phyloP scores from a whole-genome alignment of 2,888 invertebrate species.

The Petrolisthes manimaculis region DNA sequence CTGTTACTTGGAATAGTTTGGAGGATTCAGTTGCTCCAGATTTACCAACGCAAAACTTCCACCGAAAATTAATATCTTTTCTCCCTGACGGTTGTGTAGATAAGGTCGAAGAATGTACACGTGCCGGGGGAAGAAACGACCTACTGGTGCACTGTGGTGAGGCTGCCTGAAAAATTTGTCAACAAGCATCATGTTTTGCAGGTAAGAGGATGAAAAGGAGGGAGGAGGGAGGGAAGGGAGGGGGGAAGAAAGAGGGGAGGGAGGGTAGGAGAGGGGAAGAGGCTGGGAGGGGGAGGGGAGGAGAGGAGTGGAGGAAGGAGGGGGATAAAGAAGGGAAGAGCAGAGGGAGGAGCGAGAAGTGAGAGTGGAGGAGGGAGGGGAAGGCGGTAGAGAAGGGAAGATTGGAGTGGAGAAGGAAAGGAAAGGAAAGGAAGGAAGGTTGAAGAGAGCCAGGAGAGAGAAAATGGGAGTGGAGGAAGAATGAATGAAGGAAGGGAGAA shows the following conservation, averaged over 20 bases:
- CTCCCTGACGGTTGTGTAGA: conserved; percentile 68
- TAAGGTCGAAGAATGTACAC: conserved; percentile 77
- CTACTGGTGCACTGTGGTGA: conserved; percentile 94
- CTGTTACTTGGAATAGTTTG: too few species aligned
- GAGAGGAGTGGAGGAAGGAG: neutral
- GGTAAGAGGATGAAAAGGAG: conserved; percentile 69
- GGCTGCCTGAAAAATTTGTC: conserved; percentile 79
- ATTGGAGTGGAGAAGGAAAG: neutral
- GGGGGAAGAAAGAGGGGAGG: neutral
- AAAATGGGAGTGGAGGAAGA: neutral
- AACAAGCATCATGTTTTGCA: conserved; percentile 82
- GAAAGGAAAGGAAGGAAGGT: neutral
- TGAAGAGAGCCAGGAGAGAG: too few species aligned
- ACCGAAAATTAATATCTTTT: neutral
- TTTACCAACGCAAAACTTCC: too few species aligned
- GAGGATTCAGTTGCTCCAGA: too few species aligned
- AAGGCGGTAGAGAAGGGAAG: neutral
- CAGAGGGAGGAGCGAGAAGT: neutral
- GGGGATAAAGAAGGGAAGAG: neutral
- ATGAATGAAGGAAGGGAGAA: neutral
- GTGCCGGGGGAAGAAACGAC: conserved; percentile 91
- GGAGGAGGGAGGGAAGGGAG: neutral
- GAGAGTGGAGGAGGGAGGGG: neutral
- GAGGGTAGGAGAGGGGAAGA: neutral
- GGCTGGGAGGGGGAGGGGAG: neutral